Percentiles rank a stretch among this genome's conserved stretches.
Evolutionary conservation across 1,140 invertebrate genomes (phyloP).

Genomic region (Aplysia californica): DNA sequence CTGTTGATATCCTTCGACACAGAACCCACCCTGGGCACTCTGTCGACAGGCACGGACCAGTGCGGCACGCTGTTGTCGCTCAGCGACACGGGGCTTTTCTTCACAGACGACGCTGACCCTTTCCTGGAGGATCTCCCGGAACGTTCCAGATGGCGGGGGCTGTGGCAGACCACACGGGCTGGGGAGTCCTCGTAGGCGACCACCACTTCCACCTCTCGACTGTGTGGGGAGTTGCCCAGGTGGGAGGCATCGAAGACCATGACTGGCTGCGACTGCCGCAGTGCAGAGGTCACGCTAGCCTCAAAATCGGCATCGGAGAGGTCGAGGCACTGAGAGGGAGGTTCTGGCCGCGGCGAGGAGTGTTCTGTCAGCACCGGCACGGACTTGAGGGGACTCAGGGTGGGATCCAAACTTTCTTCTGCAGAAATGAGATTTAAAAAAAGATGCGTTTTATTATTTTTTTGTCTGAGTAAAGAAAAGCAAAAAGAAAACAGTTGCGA

Average conservation of each 20-base stretch:
- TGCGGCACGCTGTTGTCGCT: not conserved
- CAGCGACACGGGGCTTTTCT: not conserved
- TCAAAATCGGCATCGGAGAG: conserved; percentile 16
- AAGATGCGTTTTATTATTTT: no score
- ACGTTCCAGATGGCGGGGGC: not conserved
- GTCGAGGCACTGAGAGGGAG: conserved; percentile 2
- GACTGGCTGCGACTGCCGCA: not conserved
- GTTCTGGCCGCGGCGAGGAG: not conserved
- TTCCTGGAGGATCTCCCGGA: not conserved
- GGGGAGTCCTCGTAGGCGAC: conserved; percentile 7
- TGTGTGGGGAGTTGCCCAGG: not conserved
- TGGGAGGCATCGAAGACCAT: conserved; percentile 25
- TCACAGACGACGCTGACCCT: not conserved
- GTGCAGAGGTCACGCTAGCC: not conserved
- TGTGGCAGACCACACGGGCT: conserved; percentile 20
- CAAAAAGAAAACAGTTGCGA: no score
- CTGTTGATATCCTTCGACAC: not conserved
- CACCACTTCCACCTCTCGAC: conserved; percentile 4
- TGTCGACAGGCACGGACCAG: not conserved
- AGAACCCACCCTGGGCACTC: not conserved
- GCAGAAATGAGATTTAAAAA: not conserved
- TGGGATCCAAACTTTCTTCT: not conserved
- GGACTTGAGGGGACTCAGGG: not conserved
- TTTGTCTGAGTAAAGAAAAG: no score
- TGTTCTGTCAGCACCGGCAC: conserved; percentile 18